phyloP scores from a whole-genome alignment of 2,113 vertebrate genomes.

The Lophius piscatorius region DNA sequence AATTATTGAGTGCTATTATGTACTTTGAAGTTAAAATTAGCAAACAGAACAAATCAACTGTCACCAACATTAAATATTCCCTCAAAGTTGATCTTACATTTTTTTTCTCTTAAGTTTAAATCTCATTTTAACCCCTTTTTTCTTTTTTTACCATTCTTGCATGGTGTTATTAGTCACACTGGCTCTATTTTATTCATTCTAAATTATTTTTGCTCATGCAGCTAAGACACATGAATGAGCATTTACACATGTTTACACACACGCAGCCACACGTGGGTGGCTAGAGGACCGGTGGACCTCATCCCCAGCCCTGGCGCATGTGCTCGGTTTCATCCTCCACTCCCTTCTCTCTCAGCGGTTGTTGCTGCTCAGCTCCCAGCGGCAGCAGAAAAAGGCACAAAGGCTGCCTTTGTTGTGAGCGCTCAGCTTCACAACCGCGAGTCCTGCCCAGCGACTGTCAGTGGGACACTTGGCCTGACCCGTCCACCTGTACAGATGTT shows the following conservation, averaged over 20 bases:
- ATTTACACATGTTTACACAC: constrained; percentile 43
- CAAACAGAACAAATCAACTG: constrained; percentile 6
- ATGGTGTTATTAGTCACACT: background rate
- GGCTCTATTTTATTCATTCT: background rate
- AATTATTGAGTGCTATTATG: constrained; percentile 46
- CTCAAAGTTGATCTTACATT: background rate
- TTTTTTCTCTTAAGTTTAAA: constrained; percentile 2
- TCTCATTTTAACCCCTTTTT: no score
- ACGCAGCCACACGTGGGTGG: constrained; percentile 65
- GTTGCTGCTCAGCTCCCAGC: constrained; percentile 53
- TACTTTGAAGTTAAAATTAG: constrained; percentile 63
- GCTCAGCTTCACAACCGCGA: constrained; percentile 29
- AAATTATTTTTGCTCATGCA: constrained; percentile 34
- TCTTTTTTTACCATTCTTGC: constrained; percentile 3
- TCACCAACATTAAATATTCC: background rate
- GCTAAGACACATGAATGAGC: constrained; percentile 46
- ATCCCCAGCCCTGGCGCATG: constrained; percentile 44
- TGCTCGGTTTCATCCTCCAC: constrained; percentile 54
- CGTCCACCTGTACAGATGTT: constrained; percentile 68
- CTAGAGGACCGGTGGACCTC: constrained; percentile 38
- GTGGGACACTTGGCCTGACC: constrained; percentile 34
- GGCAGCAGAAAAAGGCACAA: constrained; percentile 60
- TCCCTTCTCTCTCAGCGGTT: constrained; percentile 53
- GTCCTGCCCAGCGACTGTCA: constrained; percentile 38
- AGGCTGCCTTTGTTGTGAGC: constrained; percentile 63